Evolutionary conservation across 2,888 invertebrate species (phyloP).

Genomic region (Polydrusus tereticollis): DNA sequence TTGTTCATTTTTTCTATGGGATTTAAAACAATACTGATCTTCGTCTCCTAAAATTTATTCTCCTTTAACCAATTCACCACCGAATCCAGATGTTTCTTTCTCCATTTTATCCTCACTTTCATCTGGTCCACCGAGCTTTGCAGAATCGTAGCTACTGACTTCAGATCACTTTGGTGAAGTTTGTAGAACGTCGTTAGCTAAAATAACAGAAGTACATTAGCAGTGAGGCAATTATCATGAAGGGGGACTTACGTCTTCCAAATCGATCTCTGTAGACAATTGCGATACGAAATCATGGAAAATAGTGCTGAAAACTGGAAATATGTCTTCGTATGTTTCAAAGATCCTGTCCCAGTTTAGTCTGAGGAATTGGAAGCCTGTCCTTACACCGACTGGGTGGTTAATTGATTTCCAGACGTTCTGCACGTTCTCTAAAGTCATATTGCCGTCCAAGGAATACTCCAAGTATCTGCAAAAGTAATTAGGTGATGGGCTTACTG

Average conservation of each 20-base stretch:
- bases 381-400: conserved; percentile 61
- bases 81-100: conserved; percentile 59
- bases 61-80: conserved; percentile 60
- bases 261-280: conserved; percentile 63
- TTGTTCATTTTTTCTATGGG: too few relatives aligned
- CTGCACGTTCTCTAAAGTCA: conserved; percentile 61
- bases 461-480: conserved; percentile 61
- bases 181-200: conserved; percentile 64
- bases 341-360: conserved; percentile 63
- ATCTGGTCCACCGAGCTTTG: conserved; percentile 63
- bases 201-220: conserved; percentile 39
- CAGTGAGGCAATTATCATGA: not conserved
- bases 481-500: not conserved
- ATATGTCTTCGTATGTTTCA: conserved; percentile 60
- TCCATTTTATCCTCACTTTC: conserved; percentile 63
- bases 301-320: conserved; percentile 61
- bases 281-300: conserved; percentile 63
- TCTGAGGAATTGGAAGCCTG: conserved; percentile 63
- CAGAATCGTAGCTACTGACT: conserved; percentile 60
- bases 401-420: conserved; percentile 64
- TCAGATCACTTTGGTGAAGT: conserved; percentile 60
- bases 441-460: conserved; percentile 60
- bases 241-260: conserved; percentile 62
- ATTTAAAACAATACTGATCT: not conserved
- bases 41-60: conserved; percentile 47